A percentile compares a stretch with the other conserved stretches of the same genome.
phyloP scores from a whole-genome alignment of 2,113 vertebrate genomes.

The Stegastes partitus region DNA sequence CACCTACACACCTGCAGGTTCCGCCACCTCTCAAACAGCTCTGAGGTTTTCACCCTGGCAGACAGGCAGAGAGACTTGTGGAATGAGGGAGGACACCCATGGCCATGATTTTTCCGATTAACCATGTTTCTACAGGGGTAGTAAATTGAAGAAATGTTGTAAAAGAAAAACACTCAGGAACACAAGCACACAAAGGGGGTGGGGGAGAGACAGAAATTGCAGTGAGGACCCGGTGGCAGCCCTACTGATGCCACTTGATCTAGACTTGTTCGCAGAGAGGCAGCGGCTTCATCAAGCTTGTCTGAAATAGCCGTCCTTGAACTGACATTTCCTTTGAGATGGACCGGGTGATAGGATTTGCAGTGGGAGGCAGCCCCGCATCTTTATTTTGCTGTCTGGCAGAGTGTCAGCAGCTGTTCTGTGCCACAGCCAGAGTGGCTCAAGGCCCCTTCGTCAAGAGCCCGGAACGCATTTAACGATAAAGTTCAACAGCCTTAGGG shows the following conservation, averaged over 20 bases:
- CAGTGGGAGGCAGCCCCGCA: conserved; percentile 45
- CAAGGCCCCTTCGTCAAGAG: conserved; percentile 14
- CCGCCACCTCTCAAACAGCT: conserved; percentile 96
- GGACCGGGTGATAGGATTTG: conserved; percentile 49
- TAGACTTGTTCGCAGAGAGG: not conserved
- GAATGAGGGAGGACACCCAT: conserved; percentile 48
- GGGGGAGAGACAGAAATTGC: conserved; percentile 3
- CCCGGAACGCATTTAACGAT: conserved; percentile 20
- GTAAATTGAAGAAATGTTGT: conserved; percentile 42
- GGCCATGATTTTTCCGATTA: conserved; percentile 49
- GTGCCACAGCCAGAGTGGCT: conserved; percentile 27
- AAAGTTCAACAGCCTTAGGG: conserved; percentile 28
- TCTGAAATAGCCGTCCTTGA: conserved; percentile 79
- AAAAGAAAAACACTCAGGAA: conserved; percentile 12
- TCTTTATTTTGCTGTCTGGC: conserved; percentile 37
- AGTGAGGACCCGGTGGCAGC: not conserved
- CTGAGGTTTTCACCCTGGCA: conserved; percentile 95
- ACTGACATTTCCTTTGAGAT: conserved; percentile 64
- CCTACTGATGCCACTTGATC: not conserved
- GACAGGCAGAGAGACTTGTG: conserved; percentile 64
- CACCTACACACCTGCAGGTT: conserved; percentile 96
- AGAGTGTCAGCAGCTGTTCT: conserved; percentile 37
- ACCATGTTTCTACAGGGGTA: conserved; percentile 51
- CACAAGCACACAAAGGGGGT: not conserved
- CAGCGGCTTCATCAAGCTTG: conserved; percentile 12